Base-by-base conservation (phyloP, 2,113 vertebrate genomes). In the Ameiurus melas region DNA sequence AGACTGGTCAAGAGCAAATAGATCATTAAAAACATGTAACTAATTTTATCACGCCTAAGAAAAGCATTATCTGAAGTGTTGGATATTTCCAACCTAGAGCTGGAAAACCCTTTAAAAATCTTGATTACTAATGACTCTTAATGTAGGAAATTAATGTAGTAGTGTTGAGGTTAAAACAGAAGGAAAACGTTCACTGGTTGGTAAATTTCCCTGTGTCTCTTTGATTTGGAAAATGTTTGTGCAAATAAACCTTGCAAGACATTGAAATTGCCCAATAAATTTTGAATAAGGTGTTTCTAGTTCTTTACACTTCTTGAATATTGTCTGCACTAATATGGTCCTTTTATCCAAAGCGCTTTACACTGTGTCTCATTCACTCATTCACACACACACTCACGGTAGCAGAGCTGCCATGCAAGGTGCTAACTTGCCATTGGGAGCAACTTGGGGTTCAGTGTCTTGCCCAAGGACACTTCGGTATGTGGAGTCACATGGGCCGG, bases 1-100 rank as follows among this genome's bases (percentile, higher is more conserved):
- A 93, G 94, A 1, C 88, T 96, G 62, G 95, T 96, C 92, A 64
- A 79, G 47, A 64, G n/a, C 51, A 79, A 80, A 80, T 30, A 60
- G 14, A 75, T 19, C 77, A 71, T n/a, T 5, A 55, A 82, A 81
- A 16, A n/a, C 30, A 39, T 57, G 43, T 25, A 25, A 68, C 77
- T 68, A 13, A 55, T 68, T 33, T 78, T 5, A 68, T 22, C 16
- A 19, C 33, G 60, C 36, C 19, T 19, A 30, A 57, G 51, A 66
- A 47, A 36, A 81, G 30, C 47, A 36, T 33, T 33, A 22, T 12
- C 30, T 33, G 13, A 2, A 80, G 27, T 7, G 33, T 20, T 17
- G 30, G 22, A 79, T 53, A 5, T 55, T 39, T 20, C 33, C 47
- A 55, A 51, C n/a, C 36, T 22, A 27, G 27, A 66, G 39, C 39